Evolutionary conservation across 1,140 invertebrate species (phyloP).

Genomic region (Drosophila sp.): DNA sequence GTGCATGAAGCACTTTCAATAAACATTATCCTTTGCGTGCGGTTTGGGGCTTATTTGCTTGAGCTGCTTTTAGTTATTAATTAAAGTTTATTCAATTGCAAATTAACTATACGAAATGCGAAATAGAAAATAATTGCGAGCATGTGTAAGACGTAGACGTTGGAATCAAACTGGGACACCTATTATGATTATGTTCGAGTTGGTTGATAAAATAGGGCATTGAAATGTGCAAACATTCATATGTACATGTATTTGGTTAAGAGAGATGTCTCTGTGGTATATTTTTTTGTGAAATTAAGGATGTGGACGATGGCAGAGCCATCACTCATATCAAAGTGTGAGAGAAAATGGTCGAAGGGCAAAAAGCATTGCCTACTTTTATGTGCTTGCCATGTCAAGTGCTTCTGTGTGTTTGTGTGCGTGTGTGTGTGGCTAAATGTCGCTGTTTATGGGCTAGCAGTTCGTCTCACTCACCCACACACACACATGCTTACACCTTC

Average conservation of each 20-base stretch:
- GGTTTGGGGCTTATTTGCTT: neutral
- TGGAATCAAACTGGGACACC: neutral
- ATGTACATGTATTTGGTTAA: slow-evolving; percentile 27
- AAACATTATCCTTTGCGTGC: neutral
- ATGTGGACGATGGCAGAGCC: slow-evolving; percentile 22
- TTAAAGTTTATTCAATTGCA: slow-evolving; percentile 6
- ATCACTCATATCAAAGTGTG: slow-evolving; percentile 14
- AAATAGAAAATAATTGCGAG: too few species aligned
- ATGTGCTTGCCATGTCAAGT: slow-evolving; percentile 25
- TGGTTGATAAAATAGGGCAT: slow-evolving; percentile 8
- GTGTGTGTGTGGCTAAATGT: slow-evolving; percentile 48
- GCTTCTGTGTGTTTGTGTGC: slow-evolving; percentile 24
- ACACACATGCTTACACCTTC: slow-evolving; percentile 22
- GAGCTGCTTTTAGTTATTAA: slow-evolving; percentile 3
- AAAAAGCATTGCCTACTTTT: slow-evolving; percentile 51
- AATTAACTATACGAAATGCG: neutral
- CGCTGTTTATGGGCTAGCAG: slow-evolving; percentile 62
- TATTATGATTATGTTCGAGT: neutral
- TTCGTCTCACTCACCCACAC: slow-evolving; percentile 14
- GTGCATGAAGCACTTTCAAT: neutral
- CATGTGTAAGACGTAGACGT: neutral
- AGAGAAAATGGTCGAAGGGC: slow-evolving; percentile 8
- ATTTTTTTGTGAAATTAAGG: slow-evolving; percentile 49
- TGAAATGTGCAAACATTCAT: slow-evolving; percentile 24
- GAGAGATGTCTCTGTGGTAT: slow-evolving; percentile 60